Conservation (phyloP, 2,888 invertebrate species). For the Arctia plantaginis region DNA sequence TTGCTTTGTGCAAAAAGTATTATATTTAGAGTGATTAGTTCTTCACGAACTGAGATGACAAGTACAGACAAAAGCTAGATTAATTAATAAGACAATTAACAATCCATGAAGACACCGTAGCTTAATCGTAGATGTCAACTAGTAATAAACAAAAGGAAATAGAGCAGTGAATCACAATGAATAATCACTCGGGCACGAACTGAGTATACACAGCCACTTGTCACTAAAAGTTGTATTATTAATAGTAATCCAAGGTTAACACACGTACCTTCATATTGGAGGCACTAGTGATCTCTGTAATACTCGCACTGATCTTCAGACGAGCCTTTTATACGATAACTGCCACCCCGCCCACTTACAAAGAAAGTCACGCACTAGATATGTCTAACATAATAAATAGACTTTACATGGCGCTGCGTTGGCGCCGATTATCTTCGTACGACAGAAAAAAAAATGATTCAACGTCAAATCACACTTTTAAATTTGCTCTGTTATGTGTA, state of each 20-base stretch:
- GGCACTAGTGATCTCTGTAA: conserved; percentile 68
- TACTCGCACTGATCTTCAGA: conserved; percentile 66
- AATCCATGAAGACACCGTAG: not conserved
- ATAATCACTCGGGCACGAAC: conserved; percentile 17
- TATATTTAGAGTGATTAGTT: not conserved
- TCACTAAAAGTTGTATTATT: conserved; percentile 36
- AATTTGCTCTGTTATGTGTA: not conserved
- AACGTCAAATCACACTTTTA: not conserved
- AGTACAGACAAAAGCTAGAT: not conserved
- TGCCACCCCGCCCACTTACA: conserved; percentile 75
- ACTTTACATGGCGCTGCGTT: not conserved
- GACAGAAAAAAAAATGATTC: not conserved
- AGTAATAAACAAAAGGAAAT: conserved; percentile 5
- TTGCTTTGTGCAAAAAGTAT: not conserved
- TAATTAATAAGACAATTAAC: not conserved
- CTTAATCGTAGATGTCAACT: not conserved
- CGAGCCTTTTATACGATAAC: conserved; percentile 76
- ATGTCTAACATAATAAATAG: conserved; percentile 42
- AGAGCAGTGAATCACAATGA: conserved; percentile 6
- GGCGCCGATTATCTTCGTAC: not conserved
- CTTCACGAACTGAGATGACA: not conserved
- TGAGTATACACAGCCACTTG: conserved; percentile 33
- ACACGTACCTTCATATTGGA: conserved; percentile 78
- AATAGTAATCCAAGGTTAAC: conserved; percentile 43
- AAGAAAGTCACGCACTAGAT: conserved; percentile 73